phyloP scores from a whole-genome alignment of 2,888 invertebrate species.

The Pterostichus madidus region DNA sequence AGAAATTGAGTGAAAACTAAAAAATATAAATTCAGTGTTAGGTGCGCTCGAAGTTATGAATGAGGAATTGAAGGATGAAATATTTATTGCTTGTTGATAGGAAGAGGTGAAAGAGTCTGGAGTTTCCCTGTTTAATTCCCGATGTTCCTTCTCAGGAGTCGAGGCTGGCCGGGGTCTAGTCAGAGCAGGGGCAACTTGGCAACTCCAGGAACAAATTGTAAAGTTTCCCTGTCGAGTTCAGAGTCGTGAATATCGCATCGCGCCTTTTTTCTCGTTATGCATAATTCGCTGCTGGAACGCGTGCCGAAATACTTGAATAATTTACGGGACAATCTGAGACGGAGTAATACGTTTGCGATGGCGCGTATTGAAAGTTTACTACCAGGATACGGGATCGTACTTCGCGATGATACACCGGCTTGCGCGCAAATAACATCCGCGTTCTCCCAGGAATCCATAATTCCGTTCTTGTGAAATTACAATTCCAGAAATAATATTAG shows the following conservation, averaged over 20 bases:
- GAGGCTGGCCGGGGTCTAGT: background rate
- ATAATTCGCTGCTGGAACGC: constrained; percentile 56
- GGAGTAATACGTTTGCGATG: constrained; percentile 34
- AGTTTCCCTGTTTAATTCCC: constrained; percentile 53
- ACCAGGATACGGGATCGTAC: constrained; percentile 22
- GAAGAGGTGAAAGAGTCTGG: constrained; percentile 32
- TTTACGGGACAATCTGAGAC: constrained; percentile 60
- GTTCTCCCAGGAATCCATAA: constrained; percentile 67
- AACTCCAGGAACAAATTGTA: constrained; percentile 55
- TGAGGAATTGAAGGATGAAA: constrained; percentile 32
- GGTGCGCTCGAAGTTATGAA: constrained; percentile 15
- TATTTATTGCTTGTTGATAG: constrained; percentile 35
- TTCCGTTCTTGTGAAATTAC: constrained; percentile 68
- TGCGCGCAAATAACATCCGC: constrained; percentile 41
- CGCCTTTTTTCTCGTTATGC: constrained; percentile 54
- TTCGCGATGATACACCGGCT: constrained; percentile 56
- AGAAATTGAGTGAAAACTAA: too few relatives aligned
- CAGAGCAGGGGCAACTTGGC: constrained; percentile 27
- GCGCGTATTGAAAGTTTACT: constrained; percentile 62
- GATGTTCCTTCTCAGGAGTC: constrained; percentile 13
- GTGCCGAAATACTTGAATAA: constrained; percentile 61
- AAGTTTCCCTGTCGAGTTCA: constrained; percentile 38
- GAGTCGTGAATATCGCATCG: constrained; percentile 43
- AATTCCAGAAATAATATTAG: constrained; percentile 68
- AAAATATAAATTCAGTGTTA: too few relatives aligned